Conservation (phyloP, 1,140 invertebrate genomes). For the Drosophila ironensis region DNA sequence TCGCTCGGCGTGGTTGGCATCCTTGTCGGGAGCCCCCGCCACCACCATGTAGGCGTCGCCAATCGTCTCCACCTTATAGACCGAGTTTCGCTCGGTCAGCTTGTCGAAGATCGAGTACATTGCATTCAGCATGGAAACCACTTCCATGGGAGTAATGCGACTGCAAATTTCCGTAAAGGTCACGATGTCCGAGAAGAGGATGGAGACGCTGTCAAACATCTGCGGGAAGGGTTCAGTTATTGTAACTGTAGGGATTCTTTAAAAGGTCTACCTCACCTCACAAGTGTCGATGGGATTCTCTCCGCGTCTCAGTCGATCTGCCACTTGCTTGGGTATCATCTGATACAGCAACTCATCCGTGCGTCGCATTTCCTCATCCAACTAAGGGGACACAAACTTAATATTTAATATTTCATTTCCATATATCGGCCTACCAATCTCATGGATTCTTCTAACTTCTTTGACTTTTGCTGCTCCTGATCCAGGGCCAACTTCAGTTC, state of each 20-base stretch:
- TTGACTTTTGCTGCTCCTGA: conserved; percentile 98
- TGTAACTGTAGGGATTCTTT: not conserved
- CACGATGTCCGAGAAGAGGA: conserved; percentile 98
- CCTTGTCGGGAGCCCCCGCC: conserved; percentile 95
- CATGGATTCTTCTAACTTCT: conserved; percentile 98
- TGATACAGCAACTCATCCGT: conserved; percentile 98
- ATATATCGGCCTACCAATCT: conserved; percentile 82
- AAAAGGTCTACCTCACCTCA: conserved; percentile 86
- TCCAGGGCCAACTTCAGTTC: conserved; percentile 97
- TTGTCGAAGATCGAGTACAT: conserved; percentile 97
- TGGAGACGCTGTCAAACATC: conserved; percentile 97
- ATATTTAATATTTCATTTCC: not conserved
- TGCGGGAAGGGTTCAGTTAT: not conserved
- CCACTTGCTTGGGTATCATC: conserved; percentile 99
- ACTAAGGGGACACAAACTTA: conserved; percentile 83
- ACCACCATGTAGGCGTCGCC: conserved; percentile 99
- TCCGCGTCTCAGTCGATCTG: conserved; percentile 94
- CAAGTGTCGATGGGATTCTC: conserved; percentile 97
- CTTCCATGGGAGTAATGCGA: conserved; percentile 96
- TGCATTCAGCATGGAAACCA: conserved; percentile 97
- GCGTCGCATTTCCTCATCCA: conserved; percentile 97
- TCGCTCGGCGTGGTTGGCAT: conserved; percentile 94
- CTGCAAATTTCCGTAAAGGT: conserved; percentile 98
- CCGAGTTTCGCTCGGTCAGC: conserved; percentile 94
- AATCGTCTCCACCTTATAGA: conserved; percentile 99